Conservation (phyloP, 2,888 invertebrate species). For the Tetropium fuscum region DNA sequence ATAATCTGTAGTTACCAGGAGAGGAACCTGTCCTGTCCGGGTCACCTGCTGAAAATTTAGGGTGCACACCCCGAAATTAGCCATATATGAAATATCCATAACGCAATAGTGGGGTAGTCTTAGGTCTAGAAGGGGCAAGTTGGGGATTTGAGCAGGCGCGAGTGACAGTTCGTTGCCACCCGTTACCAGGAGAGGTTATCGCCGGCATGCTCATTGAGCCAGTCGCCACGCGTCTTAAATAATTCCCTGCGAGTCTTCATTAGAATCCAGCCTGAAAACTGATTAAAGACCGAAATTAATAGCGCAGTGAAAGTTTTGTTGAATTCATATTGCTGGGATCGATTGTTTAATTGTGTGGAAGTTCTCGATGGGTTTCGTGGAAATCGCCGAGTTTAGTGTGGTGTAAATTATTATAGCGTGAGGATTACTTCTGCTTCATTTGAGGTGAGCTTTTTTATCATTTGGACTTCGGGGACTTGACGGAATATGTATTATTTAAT, state of each 20-base stretch:
- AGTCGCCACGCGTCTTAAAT: conserved; percentile 6
- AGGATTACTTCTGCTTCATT: conserved; percentile 19
- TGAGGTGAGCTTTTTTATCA: conserved; percentile 18
- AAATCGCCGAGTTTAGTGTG: conserved; percentile 15
- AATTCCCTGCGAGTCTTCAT: conserved; percentile 7
- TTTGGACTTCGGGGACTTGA: neutral
- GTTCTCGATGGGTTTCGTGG: conserved; percentile 14
- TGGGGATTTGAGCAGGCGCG: conserved; percentile 30
- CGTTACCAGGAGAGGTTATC: conserved; percentile 21
- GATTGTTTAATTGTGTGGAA: conserved; percentile 24
- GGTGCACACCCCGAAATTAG: conserved; percentile 26
- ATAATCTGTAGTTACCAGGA: conserved; percentile 17
- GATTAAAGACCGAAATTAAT: conserved; percentile 6
- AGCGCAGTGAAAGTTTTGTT: conserved; percentile 5
- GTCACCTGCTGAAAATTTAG: conserved; percentile 31
- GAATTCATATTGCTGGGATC: conserved; percentile 10
- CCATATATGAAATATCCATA: conserved; percentile 33
- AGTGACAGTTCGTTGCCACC: conserved; percentile 19
- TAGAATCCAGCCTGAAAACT: neutral
- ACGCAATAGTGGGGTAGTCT: conserved; percentile 29
- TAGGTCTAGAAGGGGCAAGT: conserved; percentile 30
- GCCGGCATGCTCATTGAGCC: conserved; percentile 13
- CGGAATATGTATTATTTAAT: neutral
- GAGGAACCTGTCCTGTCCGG: neutral
- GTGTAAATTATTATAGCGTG: conserved; percentile 23